Evolutionary conservation across 1,140 invertebrate genomes (phyloP), one percentile per base, ranked within the genome.

Genomic region (Penaeus chinensis): DNA sequence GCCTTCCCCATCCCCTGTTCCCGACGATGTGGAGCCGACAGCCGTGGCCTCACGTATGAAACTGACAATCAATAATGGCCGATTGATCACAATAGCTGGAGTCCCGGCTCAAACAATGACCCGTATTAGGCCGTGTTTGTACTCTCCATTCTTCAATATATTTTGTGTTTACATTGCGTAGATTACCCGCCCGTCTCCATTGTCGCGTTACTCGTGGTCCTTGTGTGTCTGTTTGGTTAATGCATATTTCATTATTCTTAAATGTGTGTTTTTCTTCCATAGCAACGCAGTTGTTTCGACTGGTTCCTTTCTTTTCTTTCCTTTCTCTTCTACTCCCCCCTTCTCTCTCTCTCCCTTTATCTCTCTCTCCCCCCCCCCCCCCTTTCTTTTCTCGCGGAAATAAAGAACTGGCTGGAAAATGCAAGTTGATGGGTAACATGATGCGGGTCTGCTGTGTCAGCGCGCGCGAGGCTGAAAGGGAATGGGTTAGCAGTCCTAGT

Each of bases 121-220:
- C 78, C 22, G 78, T 87, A 87, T 87, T 87, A 87, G 78, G 85
- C 78, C 66, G 78, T 87, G 77, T 87, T 80, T 87, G 77, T 80
- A 5, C 85, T 60, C 60, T 27, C 85, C 81, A 80, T 87, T 87
- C 85, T 87, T 87, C 85, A 81, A 87, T 87, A 87, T 87, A 87
- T 87, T 87, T 81, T 81, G 65, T 87, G 85, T 87, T 87, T 80
- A 61, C 66, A 20, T 87, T 87, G 85, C 27, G 85, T 87, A 87
- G 85, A 87, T 87, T 87, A 87, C 77, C 85, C 76, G 78, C 78
- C 78, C 42, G 77, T 77, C 18, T 11, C 78, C 78, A 87, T 87
- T 87, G 85, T 87, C 62, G 16, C 78, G 37, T 47, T 60, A 42
- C 47, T 71, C n/a, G 32, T 47, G 27, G 24, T 79, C 66, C 32